These are phyloP conservation scores for Brachionus manjavacas DNA, from an alignment of 1,140 invertebrate genomes.

Conservation along the genomic window DNA sequence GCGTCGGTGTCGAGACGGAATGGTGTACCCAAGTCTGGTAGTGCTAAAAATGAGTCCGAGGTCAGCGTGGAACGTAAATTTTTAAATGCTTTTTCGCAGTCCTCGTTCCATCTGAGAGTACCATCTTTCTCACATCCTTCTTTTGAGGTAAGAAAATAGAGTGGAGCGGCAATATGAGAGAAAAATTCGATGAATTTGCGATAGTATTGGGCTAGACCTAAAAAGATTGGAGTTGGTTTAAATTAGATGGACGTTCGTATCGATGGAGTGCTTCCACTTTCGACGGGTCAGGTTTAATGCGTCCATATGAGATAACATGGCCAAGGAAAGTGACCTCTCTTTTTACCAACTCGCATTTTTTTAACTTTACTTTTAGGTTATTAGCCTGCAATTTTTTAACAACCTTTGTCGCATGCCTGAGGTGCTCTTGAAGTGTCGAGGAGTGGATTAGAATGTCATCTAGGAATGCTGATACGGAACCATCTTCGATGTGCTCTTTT, in stretches of 20 bases:
- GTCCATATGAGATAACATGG: neutral
- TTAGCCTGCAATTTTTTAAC: neutral
- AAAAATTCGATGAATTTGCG: slow-evolving; percentile 5
- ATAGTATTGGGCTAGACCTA: slow-evolving; percentile 5
- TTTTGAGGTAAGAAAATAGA: neutral
- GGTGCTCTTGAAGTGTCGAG: neutral
- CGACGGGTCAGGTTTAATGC: neutral
- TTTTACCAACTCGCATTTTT: slow-evolving; percentile 6
- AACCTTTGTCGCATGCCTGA: too few relatives aligned
- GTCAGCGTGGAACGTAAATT: neutral
- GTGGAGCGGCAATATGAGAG: neutral
- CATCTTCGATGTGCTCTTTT: too few relatives aligned
- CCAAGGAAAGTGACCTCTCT: neutral
- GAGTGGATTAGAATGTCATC: too few relatives aligned
- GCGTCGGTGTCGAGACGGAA: slow-evolving; percentile 58
- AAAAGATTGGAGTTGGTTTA: slow-evolving; percentile 52
- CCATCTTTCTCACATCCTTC: neutral
- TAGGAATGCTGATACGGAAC: too few relatives aligned
- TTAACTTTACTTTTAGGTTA: neutral
- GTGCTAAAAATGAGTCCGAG: neutral
- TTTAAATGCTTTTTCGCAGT: neutral
- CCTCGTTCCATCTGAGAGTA: neutral
- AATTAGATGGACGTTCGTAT: slow-evolving; percentile 44
- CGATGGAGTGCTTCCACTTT: neutral
- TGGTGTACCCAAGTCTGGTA: slow-evolving; percentile 48